Conservation (phyloP, 2,797 vertebrate genomes). For the Myoxocephalus aenaeus region DNA sequence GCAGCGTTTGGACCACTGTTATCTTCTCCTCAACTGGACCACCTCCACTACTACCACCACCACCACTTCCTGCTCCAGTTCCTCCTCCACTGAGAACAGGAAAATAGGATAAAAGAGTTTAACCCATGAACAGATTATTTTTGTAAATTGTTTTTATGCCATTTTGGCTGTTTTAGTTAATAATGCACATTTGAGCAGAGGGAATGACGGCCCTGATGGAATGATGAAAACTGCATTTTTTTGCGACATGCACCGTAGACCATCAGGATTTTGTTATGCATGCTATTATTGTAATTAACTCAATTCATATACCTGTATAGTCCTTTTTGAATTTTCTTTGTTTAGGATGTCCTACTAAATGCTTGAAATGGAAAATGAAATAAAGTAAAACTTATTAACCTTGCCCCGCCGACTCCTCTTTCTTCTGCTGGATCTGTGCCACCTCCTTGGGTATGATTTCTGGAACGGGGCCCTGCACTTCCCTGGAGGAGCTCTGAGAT, state of each 20-base stretch:
- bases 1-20: slow-evolving; percentile 84
- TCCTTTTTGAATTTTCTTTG: neutral
- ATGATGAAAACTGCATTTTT: neutral
- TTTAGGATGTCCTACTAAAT: neutral
- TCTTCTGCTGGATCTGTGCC: slow-evolving; percentile 82
- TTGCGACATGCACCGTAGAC: neutral
- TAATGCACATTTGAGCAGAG: neutral
- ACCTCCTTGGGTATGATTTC: slow-evolving; percentile 79
- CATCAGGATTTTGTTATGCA: neutral
- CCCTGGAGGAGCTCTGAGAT: slow-evolving; percentile 97
- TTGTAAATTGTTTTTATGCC: neutral
- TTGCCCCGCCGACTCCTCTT: slow-evolving; percentile 54
- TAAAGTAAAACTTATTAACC: slow-evolving; percentile 44
- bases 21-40: slow-evolving; percentile 83
- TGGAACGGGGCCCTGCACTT: slow-evolving; percentile 77
- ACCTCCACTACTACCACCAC: slow-evolving; percentile 39
- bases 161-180: neutral
- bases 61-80: neutral
- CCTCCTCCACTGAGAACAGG: slow-evolving; percentile 70
- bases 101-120: neutral
- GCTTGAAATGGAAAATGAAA: neutral
- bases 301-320: neutral
- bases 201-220: neutral
- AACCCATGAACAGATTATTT: neutral
- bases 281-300: neutral